These are phyloP conservation scores for Dascyllus trimaculatus DNA, from an alignment of 2,113 vertebrate genomes.

Conservation along the genomic window DNA sequence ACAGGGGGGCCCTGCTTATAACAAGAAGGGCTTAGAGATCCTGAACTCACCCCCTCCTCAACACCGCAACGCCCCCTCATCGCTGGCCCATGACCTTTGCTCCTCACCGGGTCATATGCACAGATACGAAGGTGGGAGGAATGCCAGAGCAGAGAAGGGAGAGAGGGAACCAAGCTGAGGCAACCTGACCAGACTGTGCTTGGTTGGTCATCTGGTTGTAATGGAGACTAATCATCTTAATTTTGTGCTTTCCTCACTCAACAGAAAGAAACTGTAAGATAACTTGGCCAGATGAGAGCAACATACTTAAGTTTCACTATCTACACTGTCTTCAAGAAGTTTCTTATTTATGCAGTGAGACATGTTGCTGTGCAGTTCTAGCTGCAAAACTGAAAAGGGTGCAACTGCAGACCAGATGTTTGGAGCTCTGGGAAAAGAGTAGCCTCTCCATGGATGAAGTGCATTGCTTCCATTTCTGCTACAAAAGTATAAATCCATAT, in stretches of 20 bases:
- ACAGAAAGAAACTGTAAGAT: neutral
- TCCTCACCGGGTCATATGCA: constrained; percentile 65
- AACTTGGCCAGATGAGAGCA: neutral
- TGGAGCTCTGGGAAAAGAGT: neutral
- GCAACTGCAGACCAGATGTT: constrained; percentile 1
- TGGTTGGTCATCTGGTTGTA: neutral
- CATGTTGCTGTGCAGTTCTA: neutral
- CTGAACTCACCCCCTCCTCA: constrained; percentile 28
- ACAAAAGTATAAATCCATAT: neutral
- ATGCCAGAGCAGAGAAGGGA: constrained; percentile 49
- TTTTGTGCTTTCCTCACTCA: constrained; percentile 9
- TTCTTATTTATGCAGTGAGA: neutral
- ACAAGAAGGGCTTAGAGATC: constrained; percentile 76
- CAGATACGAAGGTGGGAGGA: constrained; percentile 67
- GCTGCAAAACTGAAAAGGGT: neutral
- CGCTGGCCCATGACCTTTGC: constrained; percentile 69
- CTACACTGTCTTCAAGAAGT: neutral
- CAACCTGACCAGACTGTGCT: constrained; percentile 4
- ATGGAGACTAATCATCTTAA: neutral
- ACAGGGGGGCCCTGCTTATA: constrained; percentile 64
- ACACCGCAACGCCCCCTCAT: constrained; percentile 55
- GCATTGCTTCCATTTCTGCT: neutral
- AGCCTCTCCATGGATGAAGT: neutral
- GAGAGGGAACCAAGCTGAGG: neutral
- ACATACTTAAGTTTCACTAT: neutral